Conservation (phyloP, 2,797 vertebrate genomes). For the Hyperoplus lanceolatus region DNA sequence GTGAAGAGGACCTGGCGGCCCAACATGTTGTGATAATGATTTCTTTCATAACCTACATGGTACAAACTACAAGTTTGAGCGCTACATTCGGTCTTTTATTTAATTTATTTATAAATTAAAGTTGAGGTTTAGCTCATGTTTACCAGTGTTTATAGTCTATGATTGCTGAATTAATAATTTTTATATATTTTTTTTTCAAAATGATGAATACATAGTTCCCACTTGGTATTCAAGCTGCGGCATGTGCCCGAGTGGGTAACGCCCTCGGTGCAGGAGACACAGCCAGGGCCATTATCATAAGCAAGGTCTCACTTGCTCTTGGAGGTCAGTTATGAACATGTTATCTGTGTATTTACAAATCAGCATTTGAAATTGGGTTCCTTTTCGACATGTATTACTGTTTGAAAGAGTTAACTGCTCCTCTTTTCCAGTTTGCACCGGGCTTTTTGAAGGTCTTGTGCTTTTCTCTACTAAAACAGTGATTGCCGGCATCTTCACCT, state of each 20-base stretch:
- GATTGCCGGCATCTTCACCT: constrained; percentile 89
- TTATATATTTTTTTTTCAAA: neutral
- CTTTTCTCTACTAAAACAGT: constrained; percentile 79
- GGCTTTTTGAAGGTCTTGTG: constrained; percentile 76
- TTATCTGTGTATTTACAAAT: neutral
- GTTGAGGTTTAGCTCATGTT: neutral
- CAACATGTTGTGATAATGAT: constrained; percentile 89
- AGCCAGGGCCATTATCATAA: constrained; percentile 87
- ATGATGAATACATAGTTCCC: constrained; percentile 85
- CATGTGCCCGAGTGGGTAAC: constrained; percentile 91
- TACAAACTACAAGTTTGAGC: constrained; percentile 53
- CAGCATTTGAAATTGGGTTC: neutral
- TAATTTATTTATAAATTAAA: neutral
- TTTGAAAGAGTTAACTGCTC: constrained; percentile 8
- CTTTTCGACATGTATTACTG: neutral
- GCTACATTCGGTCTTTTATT: neutral
- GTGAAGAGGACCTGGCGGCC: constrained; percentile 89
- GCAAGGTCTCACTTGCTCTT: constrained; percentile 84
- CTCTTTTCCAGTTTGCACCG: constrained; percentile 67
- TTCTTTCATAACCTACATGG: constrained; percentile 88
- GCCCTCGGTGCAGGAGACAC: constrained; percentile 91
- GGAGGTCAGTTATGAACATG: constrained; percentile 79
- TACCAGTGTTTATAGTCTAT: neutral
- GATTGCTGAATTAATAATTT: neutral
- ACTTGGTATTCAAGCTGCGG: constrained; percentile 89